Base-by-base conservation (phyloP, 2,888 invertebrate genomes). In the Nyleta sp. region DNA sequence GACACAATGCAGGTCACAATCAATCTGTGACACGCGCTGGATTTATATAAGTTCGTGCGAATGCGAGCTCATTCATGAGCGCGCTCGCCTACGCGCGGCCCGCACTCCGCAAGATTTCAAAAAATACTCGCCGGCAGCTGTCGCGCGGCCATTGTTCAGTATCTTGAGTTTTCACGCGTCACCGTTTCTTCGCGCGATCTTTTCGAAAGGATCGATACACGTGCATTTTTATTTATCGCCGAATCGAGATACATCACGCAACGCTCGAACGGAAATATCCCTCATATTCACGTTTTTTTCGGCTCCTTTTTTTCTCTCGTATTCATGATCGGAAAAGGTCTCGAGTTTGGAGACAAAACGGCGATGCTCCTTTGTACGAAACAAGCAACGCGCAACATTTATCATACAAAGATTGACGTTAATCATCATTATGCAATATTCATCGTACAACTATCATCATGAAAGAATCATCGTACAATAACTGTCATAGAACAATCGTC, bases 1-100 rank as follows among this genome's bases (percentile, higher is more conserved):
- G 52, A 44, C 31, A 76, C 75, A 80, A 80, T 77, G 65, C 71
- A 50, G 73, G 76, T 77, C 68, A 72, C 79, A 72, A 80, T 75
- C 71, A 75, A 72, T 75, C 75, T 53, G 79, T 78, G 81, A 78
- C 78, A 78, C 76, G 78, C 78, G 78, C 76, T 81, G 52, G 76
- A 70, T 70, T 80, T 76, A 76, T 73, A 71, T 71, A 70, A 68
- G 67, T 62, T 44, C 52, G 28, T 55, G 64, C 65, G 71, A 74
- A 33, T 64, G 72, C 57, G 71, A 44, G 72, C 42, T 80, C 62
- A 80, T 77, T 77, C 74, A 50, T 62, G 46, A 31, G 35, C 60
- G 67, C 62, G 59, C 48, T 74, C 77, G 57, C 76, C 73, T 72
- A 80, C 80, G 75, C 74, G 71, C 60, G 53, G 60, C 44, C 60